These are phyloP conservation scores for Rhyacophila evoluta DNA, from an alignment of 2,888 invertebrate genomes.

Conservation along the genomic window DNA sequence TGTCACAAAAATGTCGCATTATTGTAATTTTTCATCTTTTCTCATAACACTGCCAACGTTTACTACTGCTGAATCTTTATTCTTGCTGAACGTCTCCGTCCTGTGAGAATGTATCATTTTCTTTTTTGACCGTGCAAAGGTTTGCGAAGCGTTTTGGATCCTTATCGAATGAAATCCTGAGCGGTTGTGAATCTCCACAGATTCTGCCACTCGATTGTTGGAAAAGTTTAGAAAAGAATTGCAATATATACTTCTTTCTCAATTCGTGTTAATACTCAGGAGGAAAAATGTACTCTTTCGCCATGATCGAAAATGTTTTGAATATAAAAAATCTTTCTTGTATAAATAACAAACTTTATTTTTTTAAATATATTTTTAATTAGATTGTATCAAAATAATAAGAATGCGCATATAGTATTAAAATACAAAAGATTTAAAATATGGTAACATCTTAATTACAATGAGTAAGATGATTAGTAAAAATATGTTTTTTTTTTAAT, in stretches of 20 bases:
- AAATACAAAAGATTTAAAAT: too few species aligned
- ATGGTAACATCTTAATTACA: too few species aligned
- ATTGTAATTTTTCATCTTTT: slow-evolving; percentile 17
- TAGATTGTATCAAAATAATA: too few species aligned
- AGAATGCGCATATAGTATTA: too few species aligned
- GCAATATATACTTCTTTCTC: slow-evolving; percentile 25
- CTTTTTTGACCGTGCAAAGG: slow-evolving; percentile 5
- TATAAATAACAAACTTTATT: background rate
- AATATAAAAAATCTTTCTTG: background rate
- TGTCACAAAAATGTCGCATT: slow-evolving; percentile 15
- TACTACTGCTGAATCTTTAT: slow-evolving; percentile 6
- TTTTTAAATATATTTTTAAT: too few species aligned
- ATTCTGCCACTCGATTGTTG: slow-evolving; percentile 33
- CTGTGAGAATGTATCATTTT: slow-evolving; percentile 10
- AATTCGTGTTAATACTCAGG: slow-evolving; percentile 26
- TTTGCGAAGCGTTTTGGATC: background rate
- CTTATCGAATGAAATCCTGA: slow-evolving; percentile 31
- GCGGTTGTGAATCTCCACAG: slow-evolving; percentile 27
- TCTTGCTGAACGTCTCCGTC: background rate
- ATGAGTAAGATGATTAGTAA: too few species aligned
- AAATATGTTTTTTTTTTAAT: too few species aligned
- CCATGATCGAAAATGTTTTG: background rate
- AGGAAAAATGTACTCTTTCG: background rate
- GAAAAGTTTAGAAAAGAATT: slow-evolving; percentile 31
- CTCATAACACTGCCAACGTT: background rate